Base-by-base conservation (phyloP, 1,140 invertebrate species). In the Drosophila nasuta region DNA sequence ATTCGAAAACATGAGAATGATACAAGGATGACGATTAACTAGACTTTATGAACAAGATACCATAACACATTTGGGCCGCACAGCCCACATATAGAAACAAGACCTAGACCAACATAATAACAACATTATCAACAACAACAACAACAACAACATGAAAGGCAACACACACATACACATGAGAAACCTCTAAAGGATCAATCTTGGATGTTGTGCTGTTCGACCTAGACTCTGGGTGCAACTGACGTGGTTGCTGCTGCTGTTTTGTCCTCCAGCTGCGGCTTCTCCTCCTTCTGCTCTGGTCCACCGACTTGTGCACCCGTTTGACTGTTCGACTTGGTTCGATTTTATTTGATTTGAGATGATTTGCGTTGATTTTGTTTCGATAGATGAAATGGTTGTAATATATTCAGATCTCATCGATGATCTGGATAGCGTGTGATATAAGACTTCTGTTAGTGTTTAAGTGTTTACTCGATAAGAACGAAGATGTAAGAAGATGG, bases 251-350 rank as follows among this genome's bases (percentile, higher is more conserved):
- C 85, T 71, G 81, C 83, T 78, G 83, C 83, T 88, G 83, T 83
- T n/a, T 88, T 88, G 83, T 88, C 83, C 83, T 88, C 83, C 83
- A 88, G 83, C 83, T 79, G 83, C 81, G 83, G 83, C 83, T 64
- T 35, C 83, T 83, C 77, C 85, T 79, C 79, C 83, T 88, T 88
- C 83, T 88, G 83, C 83, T 88, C 83, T 88, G 85, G 81, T 74
- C 85, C 81, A 74, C 77, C 85, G 80, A 89, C 49, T 83, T 87
- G 83, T 88, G 83, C 85, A 83, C 80, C 82, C 80, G 68, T 72
- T 72, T 8, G 35, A 38, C 73, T 59, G 83, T 86, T 82, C 75
- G 51, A 43, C 54, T 45, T 28, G 20, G 25, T 73, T 65, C 68
- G 54, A 68, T 65, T 75, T 72, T 57, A 69, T 56, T 41, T 58